Evolutionary conservation across 2,113 vertebrate genomes (phyloP).

Genomic region (Coreoperca whiteheadi): DNA sequence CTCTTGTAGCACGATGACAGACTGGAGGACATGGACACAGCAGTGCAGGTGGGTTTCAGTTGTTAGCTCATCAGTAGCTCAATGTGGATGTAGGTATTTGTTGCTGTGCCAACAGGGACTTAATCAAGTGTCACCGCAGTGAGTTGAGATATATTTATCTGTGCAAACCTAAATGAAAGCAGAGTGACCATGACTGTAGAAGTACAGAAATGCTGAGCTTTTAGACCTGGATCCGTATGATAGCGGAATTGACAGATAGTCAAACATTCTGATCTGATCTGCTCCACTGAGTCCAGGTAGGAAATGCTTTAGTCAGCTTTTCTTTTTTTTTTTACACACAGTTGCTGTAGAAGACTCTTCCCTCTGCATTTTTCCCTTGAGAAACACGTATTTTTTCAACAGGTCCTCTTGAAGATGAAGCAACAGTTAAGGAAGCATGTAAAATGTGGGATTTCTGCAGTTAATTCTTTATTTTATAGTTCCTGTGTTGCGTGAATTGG

Average conservation of each 20-base stretch:
- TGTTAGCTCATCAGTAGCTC: slow-evolving; percentile 38
- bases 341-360: neutral
- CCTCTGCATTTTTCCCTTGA: neutral
- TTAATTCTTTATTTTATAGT: neutral
- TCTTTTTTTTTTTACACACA: neutral
- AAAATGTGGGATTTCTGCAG: neutral
- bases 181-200: slow-evolving; percentile 20
- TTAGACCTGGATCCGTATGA: slow-evolving; percentile 34
- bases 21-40: slow-evolving; percentile 9
- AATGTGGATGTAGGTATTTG: slow-evolving; percentile 47
- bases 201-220: slow-evolving; percentile 40
- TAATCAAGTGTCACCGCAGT: slow-evolving; percentile 44
- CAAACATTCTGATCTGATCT: slow-evolving; percentile 25
- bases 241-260: slow-evolving; percentile 25
- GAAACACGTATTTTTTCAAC: slow-evolving; percentile 5
- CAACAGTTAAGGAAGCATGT: neutral
- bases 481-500: neutral
- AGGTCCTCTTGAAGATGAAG: neutral
- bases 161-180: slow-evolving; percentile 36
- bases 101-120: slow-evolving; percentile 58
- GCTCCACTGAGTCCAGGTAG: slow-evolving; percentile 13
- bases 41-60: slow-evolving; percentile 9
- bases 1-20: slow-evolving; percentile 18
- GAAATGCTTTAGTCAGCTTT: slow-evolving; percentile 19
- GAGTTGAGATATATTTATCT: slow-evolving; percentile 54